A percentile compares a stretch with the other conserved stretches of the same genome.
Evolutionary conservation across 2,113 vertebrate genomes (phyloP).

Genomic region (Alexandromys fortis): DNA sequence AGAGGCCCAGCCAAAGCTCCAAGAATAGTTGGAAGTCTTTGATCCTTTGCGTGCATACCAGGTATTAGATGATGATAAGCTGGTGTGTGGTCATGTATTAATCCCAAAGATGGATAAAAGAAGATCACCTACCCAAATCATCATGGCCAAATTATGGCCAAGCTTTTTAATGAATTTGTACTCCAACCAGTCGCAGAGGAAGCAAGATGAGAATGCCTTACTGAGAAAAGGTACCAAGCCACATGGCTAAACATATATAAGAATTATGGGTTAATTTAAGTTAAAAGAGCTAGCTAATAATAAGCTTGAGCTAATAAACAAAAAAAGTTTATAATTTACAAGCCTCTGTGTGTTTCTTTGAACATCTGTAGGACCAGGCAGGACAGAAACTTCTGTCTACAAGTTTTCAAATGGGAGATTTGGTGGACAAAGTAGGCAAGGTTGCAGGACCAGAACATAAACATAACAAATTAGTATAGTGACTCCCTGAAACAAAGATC

Average conservation of each 20-base stretch:
- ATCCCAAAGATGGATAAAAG: background rate
- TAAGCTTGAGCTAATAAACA: too few species aligned
- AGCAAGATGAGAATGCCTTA: too few species aligned
- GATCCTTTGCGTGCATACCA: background rate
- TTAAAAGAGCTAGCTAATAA: too few species aligned
- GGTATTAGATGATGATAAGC: background rate
- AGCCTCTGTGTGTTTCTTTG: too few species aligned
- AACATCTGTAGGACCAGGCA: too few species aligned
- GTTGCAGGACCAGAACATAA: background rate
- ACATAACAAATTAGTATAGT: background rate
- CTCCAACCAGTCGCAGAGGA: too few species aligned
- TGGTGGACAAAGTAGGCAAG: background rate
- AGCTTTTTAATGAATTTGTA: background rate
- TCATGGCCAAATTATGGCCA: background rate
- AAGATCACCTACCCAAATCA: background rate
- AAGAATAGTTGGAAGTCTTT: background rate
- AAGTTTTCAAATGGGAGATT: background rate
- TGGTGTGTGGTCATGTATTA: background rate
- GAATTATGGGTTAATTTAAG: too few species aligned
- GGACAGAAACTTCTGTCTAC: too few species aligned
- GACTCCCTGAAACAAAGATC: background rate
- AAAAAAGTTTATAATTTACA: too few species aligned
- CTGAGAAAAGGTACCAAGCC: too few species aligned
- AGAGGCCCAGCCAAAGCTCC: background rate
- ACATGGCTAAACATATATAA: too few species aligned